These are phyloP conservation scores for Leptinotarsa undecemlineata DNA, from an alignment of 1,140 invertebrate genomes.

Conservation along the genomic window DNA sequence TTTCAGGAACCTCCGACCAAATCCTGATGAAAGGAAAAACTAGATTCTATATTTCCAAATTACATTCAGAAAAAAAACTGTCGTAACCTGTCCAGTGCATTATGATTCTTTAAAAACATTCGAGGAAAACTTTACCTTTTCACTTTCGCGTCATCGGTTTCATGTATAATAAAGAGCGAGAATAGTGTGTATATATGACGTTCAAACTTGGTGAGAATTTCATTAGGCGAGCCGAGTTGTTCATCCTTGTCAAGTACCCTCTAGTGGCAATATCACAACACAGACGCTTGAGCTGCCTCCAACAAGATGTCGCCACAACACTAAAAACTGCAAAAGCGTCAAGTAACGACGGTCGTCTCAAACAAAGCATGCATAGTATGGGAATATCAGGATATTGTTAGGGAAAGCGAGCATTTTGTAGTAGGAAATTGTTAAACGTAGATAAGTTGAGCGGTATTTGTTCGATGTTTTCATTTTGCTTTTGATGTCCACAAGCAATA, in stretches of 20 bases:
- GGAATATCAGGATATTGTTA: conserved; percentile 15
- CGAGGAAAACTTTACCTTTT: no score
- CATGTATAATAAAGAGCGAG: no score
- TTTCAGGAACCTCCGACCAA: no score
- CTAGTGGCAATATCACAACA: conserved; percentile 26
- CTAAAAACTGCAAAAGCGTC: background rate
- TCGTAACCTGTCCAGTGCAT: no score
- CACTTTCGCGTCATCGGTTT: no score
- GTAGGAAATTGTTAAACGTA: conserved; percentile 20
- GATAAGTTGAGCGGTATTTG: conserved; percentile 19
- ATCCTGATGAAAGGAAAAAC: no score
- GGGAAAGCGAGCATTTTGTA: conserved; percentile 6
- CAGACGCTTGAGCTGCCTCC: conserved; percentile 25
- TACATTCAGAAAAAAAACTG: no score
- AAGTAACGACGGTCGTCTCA: background rate
- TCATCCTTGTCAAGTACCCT: conserved; percentile 18
- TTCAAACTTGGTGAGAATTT: background rate
- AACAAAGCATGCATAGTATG: conserved; percentile 13
- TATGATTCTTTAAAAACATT: no score
- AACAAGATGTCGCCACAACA: conserved; percentile 29
- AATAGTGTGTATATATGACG: background rate
- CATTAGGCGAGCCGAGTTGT: background rate
- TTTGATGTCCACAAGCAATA: background rate
- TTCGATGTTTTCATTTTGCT: background rate
- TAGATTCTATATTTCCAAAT: no score